These are phyloP conservation scores for Plagiodera versicolora DNA, from an alignment of 2,888 invertebrate species.

Conservation along the genomic window DNA sequence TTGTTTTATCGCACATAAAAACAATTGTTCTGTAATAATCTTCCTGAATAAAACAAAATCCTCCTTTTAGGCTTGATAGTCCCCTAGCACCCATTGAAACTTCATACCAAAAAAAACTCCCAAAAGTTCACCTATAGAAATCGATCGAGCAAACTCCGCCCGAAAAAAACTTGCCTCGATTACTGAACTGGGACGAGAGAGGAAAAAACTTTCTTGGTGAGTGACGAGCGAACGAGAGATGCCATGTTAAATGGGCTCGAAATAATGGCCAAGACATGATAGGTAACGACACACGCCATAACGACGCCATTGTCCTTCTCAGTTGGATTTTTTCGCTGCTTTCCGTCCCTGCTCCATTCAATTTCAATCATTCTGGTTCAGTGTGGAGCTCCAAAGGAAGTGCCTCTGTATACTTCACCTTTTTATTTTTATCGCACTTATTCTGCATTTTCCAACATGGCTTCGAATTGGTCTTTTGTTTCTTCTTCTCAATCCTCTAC, in stretches of 20 bases:
- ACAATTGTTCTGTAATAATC: background rate
- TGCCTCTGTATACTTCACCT: too few relatives aligned
- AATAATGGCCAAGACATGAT: slow-evolving; percentile 54
- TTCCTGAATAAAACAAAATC: background rate
- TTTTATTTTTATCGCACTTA: too few relatives aligned
- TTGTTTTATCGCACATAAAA: too few relatives aligned
- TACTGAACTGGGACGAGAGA: slow-evolving; percentile 20
- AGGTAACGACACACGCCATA: slow-evolving; percentile 50
- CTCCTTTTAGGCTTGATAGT: background rate
- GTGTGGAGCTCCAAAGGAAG: too few relatives aligned
- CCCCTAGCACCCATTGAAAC: background rate
- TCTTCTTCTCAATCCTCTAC: background rate
- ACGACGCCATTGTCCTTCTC: slow-evolving; percentile 40
- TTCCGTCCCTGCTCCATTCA: slow-evolving; percentile 30
- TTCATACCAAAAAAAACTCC: background rate
- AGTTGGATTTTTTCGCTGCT: slow-evolving; percentile 20
- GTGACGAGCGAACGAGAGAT: slow-evolving; percentile 43
- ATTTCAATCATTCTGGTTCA: slow-evolving; percentile 45
- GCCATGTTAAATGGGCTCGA: slow-evolving; percentile 56
- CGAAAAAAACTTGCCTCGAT: slow-evolving; percentile 37
- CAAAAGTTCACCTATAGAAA: slow-evolving; percentile 34
- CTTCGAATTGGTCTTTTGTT: too few relatives aligned
- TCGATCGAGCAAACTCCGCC: slow-evolving; percentile 31
- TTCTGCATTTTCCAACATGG: too few relatives aligned
- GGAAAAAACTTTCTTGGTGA: slow-evolving; percentile 47